Evolutionary conservation across 2,113 vertebrate genomes (phyloP).

Genomic region (Odobenus rosmarus): DNA sequence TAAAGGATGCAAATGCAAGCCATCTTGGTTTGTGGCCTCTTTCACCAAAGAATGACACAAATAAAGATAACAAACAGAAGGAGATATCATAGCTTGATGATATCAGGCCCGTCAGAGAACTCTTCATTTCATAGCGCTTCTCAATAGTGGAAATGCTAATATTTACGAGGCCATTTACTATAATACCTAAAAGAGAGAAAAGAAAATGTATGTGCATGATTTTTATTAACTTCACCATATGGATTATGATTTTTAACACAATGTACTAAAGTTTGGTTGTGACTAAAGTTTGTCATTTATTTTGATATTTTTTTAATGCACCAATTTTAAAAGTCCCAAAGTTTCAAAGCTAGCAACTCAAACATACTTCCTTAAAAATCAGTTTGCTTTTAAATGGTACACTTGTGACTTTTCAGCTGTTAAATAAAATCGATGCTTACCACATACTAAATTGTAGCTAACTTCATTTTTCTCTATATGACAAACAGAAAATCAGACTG

Average conservation of each 20-base stretch:
- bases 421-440: neutral
- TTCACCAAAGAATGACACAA: constrained; percentile 88
- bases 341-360: constrained; percentile 6
- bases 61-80: constrained; percentile 86
- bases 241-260: neutral
- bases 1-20: constrained; percentile 88
- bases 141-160: constrained; percentile 90
- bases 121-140: constrained; percentile 88
- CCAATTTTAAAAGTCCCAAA: constrained; percentile 10
- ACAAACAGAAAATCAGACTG: neutral
- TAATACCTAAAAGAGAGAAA: constrained; percentile 82
- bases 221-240: neutral
- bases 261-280: neutral
- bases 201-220: neutral
- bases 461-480: constrained; percentile 47
- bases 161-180: constrained; percentile 90
- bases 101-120: constrained; percentile 87
- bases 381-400: constrained; percentile 5
- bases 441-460: neutral
- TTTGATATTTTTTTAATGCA: neutral
- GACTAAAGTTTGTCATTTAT: neutral
- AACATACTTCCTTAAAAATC: neutral
- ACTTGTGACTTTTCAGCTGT: neutral
- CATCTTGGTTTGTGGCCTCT: constrained; percentile 90
- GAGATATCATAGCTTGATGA: constrained; percentile 89